Conservation (phyloP, 2,113 vertebrate species). For the Crotalus horridus region DNA sequence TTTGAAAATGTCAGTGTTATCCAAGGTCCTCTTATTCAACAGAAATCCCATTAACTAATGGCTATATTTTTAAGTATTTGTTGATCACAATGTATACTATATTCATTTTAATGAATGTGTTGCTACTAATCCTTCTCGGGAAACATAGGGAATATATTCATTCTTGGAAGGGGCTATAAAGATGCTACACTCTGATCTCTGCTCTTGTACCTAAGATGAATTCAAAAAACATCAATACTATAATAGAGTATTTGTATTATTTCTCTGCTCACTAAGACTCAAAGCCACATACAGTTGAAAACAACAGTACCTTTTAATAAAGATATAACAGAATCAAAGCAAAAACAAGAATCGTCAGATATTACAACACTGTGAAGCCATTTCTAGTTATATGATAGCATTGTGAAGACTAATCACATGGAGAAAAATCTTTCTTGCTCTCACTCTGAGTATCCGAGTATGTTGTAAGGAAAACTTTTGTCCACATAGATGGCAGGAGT, state of each 20-base stretch:
- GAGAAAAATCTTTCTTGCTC: not conserved
- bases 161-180: not conserved
- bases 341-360: not conserved
- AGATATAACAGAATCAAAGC: not conserved
- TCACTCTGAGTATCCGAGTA: not conserved
- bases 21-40: not conserved
- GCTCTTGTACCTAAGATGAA: not conserved
- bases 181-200: not conserved
- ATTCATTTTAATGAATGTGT: not conserved
- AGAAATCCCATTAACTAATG: not conserved
- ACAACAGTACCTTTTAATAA: not conserved
- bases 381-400: not conserved
- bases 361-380: not conserved
- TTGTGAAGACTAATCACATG: not conserved
- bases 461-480: not conserved
- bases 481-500: not conserved
- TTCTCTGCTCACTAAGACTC: not conserved
- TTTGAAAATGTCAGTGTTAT: not conserved
- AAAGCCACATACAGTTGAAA: not conserved
- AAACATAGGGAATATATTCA: not conserved
- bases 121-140: not conserved
- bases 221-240: not conserved
- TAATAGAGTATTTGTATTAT: not conserved
- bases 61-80: not conserved
- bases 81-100: not conserved